Base-by-base conservation (phyloP, 2,113 vertebrate genomes). In the Chionomys nivalis region DNA sequence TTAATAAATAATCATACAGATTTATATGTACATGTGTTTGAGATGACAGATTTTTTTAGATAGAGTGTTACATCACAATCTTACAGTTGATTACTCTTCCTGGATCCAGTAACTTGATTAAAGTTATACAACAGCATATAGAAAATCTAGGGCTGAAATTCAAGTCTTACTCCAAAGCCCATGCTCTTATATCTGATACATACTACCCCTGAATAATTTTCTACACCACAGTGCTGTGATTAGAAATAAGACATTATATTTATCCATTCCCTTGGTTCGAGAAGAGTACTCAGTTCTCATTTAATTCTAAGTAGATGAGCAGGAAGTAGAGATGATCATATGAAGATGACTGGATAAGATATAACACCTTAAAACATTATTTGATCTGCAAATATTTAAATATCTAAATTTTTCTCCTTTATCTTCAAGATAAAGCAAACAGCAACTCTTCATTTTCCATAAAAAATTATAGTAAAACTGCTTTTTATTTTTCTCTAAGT, bases 191-290 rank as follows among this genome's bases (percentile, higher is more conserved):
- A 87, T 3, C 63, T 89, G 11, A 73, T 0, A 90, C 11, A 66
- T 61, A 78, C 26, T 94, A 26, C 14, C n/a, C 70, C 19, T 83
- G 12, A 61, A 89, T 19, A 73, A 89, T 87, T 91, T 91, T 16
- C 11, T 87, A 87, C 42, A 82, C 2, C 70, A 94, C 9, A 87
- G 42, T 47, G n/a, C 76, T 78, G 90, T 33, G 47, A 93, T 92
- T 87, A 93, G 73, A 97, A 96, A 73, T 77, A 87, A 63, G 49
- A 93, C 93, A 91, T 63, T 31, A n/a, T 36, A 44, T 36, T 95
- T 95, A 94, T 87, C 83, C 2, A 94, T 61, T 77, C 5, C 28
- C 55, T 33, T 75, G 21, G 86, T 75, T 93, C 28, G 72, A 33
- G 31, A 68, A 68, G 68, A 39, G 17, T 87, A 55, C 4, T 89